Conservation (phyloP, 1,140 invertebrate genomes). For the Galendromus occidentalis region DNA sequence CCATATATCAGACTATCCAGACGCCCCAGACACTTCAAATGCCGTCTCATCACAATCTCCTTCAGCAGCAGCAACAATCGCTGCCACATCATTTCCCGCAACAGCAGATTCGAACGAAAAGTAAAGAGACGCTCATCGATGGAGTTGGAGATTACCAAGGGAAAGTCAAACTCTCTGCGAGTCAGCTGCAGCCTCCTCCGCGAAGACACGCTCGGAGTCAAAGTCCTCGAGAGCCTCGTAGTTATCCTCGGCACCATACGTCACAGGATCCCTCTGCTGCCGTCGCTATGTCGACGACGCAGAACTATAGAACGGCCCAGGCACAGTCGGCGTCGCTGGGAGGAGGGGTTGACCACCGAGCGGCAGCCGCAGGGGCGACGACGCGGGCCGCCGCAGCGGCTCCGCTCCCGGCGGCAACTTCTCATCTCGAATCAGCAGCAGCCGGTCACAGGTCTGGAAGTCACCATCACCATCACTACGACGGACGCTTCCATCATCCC, state of each 20-base stretch:
- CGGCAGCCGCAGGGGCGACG: not conserved
- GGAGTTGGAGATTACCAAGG: not conserved
- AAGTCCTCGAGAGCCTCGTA: not conserved
- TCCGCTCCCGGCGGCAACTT: not conserved
- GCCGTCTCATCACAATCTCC: not conserved
- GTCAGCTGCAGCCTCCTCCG: not conserved
- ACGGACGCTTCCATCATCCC: not conserved
- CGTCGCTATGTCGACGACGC: not conserved
- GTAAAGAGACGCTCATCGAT: slow-evolving; percentile 2
- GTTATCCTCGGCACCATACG: not conserved
- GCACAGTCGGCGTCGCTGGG: not conserved
- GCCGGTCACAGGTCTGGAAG: not conserved
- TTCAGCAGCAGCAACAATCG: not conserved
- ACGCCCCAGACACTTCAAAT: not conserved
- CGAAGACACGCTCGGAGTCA: slow-evolving; percentile 2
- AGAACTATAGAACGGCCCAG: not conserved
- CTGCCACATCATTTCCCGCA: not conserved
- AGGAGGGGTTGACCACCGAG: not conserved
- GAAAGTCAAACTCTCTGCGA: too few relatives aligned
- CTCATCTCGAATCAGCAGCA: not conserved
- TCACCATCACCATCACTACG: not conserved
- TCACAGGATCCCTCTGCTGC: not conserved
- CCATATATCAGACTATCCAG: slow-evolving; percentile 9
- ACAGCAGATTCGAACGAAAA: not conserved
- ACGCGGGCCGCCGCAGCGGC: too few relatives aligned